phyloP scores from a whole-genome alignment of 1,140 invertebrate species.

The Microplitis mediator region DNA sequence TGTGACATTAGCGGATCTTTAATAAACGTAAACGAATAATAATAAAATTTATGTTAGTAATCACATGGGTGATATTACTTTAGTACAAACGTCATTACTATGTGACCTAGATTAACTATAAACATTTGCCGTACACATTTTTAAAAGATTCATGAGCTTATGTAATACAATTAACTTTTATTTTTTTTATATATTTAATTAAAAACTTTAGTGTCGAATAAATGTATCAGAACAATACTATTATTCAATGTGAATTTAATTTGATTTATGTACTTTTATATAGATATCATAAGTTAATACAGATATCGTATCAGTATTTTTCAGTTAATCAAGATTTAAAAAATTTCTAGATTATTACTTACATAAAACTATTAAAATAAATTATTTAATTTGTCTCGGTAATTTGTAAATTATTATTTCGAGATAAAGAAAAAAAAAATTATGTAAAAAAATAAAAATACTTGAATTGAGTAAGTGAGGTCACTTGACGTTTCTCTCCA shows the following conservation, averaged over 20 bases:
- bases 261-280: not conserved
- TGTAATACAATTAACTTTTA: too few relatives aligned
- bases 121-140: slow-evolving; percentile 1
- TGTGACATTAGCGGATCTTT: slow-evolving; percentile 8
- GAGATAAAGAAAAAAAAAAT: not conserved
- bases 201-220: too few relatives aligned
- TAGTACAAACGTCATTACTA: not conserved
- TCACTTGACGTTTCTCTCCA: slow-evolving; percentile 30
- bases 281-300: too few relatives aligned
- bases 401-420: too few relatives aligned
- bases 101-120: slow-evolving; percentile 11
- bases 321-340: too few relatives aligned
- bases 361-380: too few relatives aligned
- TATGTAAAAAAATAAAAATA: not conserved
- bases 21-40: not conserved
- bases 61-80: not conserved
- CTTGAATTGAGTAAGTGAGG: not conserved
- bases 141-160: not conserved
- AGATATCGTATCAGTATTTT: too few relatives aligned
- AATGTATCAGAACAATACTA: too few relatives aligned
- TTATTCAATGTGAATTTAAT: not conserved
- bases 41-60: not conserved
- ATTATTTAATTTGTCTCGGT: too few relatives aligned
- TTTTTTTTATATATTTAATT: too few relatives aligned
- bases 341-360: too few relatives aligned